These are phyloP conservation scores for Psettodes erumei DNA, from an alignment of 2,113 vertebrate genomes.

Conservation along the genomic window DNA sequence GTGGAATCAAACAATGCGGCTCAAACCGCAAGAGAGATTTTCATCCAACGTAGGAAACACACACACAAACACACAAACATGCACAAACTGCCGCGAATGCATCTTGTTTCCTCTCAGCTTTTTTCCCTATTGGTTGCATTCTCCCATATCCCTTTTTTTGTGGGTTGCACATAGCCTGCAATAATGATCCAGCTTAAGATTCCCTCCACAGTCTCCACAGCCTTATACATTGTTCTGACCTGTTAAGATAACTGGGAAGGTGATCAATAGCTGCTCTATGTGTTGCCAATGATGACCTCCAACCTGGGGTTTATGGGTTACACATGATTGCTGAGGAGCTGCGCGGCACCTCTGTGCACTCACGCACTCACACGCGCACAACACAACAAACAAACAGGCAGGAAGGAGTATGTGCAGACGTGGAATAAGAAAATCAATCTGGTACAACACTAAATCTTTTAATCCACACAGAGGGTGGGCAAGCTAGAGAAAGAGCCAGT, in stretches of 20 bases:
- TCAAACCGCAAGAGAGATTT: conserved; percentile 72
- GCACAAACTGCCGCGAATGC: conserved; percentile 51
- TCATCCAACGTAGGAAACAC: conserved; percentile 51
- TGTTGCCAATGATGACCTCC: conserved; percentile 57
- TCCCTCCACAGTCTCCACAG: background rate
- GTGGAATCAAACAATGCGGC: conserved; percentile 79
- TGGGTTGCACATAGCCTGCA: background rate
- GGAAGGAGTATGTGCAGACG: conserved; percentile 27
- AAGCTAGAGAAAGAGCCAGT: conserved; percentile 42
- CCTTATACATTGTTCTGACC: conserved; percentile 11
- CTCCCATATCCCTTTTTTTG: background rate
- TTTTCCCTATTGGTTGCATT: background rate
- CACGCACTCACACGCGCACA: conserved; percentile 21
- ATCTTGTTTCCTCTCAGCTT: conserved; percentile 58
- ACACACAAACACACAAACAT: conserved; percentile 22
- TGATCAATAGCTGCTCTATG: conserved; percentile 53
- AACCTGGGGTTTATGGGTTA: conserved; percentile 46
- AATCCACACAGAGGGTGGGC: conserved; percentile 60
- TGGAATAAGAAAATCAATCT: conserved; percentile 61
- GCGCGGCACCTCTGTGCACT: conserved; percentile 3
- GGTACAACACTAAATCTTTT: conserved; percentile 54
- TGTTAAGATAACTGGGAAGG: conserved; percentile 26
- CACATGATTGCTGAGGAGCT: conserved; percentile 50
- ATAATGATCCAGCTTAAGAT: conserved; percentile 8
- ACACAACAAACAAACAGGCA: conserved; percentile 23